Evolutionary conservation across 1,140 invertebrate genomes (phyloP).

Genomic region (Stenopsyche tienmushanensis): DNA sequence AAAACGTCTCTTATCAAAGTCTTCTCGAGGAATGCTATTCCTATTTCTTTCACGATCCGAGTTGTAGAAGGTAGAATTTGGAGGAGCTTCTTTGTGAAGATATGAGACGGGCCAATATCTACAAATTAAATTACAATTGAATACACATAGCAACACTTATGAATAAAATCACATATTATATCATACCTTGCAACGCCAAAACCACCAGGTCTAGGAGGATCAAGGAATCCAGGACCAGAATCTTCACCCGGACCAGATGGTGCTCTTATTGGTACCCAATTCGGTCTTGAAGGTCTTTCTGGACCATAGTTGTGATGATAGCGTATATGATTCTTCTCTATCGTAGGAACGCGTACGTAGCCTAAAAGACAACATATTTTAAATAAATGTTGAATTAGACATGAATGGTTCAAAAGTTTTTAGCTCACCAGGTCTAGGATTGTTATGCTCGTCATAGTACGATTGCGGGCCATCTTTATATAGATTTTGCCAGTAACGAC

Average conservation of each 20-base stretch:
- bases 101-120: slow-evolving; percentile 57
- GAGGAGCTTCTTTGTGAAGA: slow-evolving; percentile 53
- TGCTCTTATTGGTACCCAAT: slow-evolving; percentile 46
- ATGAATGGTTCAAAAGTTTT: not conserved
- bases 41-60: slow-evolving; percentile 46
- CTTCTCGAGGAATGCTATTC: slow-evolving; percentile 34
- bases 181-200: slow-evolving; percentile 49
- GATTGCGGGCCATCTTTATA: slow-evolving; percentile 52
- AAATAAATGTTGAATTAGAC: not conserved
- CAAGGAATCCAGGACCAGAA: slow-evolving; percentile 37
- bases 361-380: slow-evolving; percentile 43
- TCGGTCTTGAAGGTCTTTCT: slow-evolving; percentile 42
- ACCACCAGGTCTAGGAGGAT: slow-evolving; percentile 44
- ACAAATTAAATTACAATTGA: slow-evolving; percentile 37
- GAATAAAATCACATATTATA: not conserved
- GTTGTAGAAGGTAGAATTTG: slow-evolving; percentile 53
- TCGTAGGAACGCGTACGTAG: slow-evolving; percentile 51
- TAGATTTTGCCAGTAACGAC: slow-evolving; percentile 52
- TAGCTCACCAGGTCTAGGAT: slow-evolving; percentile 35
- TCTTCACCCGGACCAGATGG: slow-evolving; percentile 31
- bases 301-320: slow-evolving; percentile 47
- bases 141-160: not conserved
- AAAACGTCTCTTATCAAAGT: slow-evolving; percentile 33
- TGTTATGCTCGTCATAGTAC: slow-evolving; percentile 49
- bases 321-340: slow-evolving; percentile 47